phyloP scores from a whole-genome alignment of 2,113 vertebrate species.

The Nerophis ophidion region DNA sequence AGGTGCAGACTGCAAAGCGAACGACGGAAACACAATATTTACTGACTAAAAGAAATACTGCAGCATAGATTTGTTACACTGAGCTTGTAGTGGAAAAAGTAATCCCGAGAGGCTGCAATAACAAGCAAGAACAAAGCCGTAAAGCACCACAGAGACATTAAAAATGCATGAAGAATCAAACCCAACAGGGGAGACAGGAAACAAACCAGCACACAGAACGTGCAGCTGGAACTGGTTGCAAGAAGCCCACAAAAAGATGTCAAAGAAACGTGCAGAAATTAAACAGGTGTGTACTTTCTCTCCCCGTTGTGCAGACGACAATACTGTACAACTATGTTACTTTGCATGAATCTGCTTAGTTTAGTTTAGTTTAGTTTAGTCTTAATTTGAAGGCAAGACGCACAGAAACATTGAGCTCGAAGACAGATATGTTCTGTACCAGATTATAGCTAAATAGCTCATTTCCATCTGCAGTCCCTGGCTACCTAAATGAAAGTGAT shows the following conservation, averaged over 20 bases:
- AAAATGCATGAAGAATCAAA: constrained; percentile 31
- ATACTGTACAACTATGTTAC: no score
- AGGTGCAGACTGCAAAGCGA: not conserved
- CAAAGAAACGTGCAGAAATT: not conserved
- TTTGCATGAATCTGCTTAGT: no score
- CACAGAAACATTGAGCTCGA: no score
- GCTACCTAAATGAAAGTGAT: no score
- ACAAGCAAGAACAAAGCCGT: constrained; percentile 30
- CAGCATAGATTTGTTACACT: constrained; percentile 3
- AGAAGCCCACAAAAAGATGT: not conserved
- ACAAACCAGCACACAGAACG: not conserved
- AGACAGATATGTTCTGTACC: no score
- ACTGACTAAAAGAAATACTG: not conserved
- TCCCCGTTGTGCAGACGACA: not conserved
- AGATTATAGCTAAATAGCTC: no score
- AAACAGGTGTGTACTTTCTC: not conserved
- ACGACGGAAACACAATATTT: not conserved
- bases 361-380: no score
- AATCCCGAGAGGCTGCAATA: constrained; percentile 15
- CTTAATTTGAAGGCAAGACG: no score
- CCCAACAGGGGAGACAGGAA: constrained; percentile 2
- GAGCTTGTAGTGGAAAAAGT: not conserved
- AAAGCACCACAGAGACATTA: constrained; percentile 32
- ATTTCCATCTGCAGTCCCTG: no score
- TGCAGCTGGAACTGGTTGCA: not conserved